Evolutionary conservation across 2,113 vertebrate species (phyloP).

Genomic region (Pandion haliaetus): DNA sequence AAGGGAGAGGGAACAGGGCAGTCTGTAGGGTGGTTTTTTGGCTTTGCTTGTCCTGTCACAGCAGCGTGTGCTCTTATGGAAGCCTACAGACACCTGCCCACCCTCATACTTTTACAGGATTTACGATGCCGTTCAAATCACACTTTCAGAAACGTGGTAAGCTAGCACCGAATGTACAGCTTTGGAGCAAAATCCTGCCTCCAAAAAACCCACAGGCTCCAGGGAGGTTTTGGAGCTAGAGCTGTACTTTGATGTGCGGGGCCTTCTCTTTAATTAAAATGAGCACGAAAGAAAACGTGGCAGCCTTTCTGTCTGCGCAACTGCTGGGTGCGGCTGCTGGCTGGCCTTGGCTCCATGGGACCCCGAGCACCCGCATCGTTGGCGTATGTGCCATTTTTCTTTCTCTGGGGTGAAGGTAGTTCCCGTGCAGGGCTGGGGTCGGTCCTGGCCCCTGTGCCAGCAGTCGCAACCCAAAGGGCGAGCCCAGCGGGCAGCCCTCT

Average conservation of each 20-base stretch:
- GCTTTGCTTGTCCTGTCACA: neutral
- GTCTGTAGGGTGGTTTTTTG: accelerated
- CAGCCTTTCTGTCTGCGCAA: neutral
- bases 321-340: neutral
- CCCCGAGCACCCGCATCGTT: accelerated
- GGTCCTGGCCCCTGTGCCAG: neutral
- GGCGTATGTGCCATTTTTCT: accelerated
- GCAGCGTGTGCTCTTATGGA: neutral
- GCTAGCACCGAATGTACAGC: accelerated
- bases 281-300: accelerated
- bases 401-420: neutral
- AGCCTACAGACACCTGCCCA: neutral
- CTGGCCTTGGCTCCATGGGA: neutral
- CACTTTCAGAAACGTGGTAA: neutral
- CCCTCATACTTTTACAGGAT: neutral
- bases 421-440: neutral
- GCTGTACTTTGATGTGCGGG: neutral
- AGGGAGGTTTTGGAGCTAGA: neutral
- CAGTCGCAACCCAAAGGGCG: neutral
- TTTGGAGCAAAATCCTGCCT: neutral
- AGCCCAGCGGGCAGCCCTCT: neutral
- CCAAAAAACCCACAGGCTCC: neutral
- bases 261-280: neutral
- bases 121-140: neutral
- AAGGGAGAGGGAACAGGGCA: neutral